A percentile compares a stretch with the other conserved stretches of the same genome.
These are phyloP conservation scores for Sesia bembeciformis DNA, from an alignment of 2,888 invertebrate genomes.

Conservation along the genomic window DNA sequence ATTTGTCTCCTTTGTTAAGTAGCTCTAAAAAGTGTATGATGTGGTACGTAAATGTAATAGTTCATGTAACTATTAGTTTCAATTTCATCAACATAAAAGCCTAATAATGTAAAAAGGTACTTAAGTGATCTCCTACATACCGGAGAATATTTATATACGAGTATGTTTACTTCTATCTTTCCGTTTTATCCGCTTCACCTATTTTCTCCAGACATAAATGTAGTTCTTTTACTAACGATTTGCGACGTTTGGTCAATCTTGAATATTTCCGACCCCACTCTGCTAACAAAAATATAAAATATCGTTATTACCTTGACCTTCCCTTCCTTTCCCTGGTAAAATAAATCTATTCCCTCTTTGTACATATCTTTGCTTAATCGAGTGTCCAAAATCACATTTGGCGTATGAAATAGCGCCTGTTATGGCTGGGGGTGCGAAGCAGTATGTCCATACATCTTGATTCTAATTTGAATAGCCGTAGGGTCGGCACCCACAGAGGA, in stretches of 20 bases:
- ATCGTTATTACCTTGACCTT: background rate
- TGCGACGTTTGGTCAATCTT: background rate
- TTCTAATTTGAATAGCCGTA: conserved; percentile 49
- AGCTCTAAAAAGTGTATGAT: no score
- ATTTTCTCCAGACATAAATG: background rate
- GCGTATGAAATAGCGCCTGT: conserved; percentile 26
- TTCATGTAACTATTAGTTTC: no score
- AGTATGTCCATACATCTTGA: conserved; percentile 22
- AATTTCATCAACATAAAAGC: no score
- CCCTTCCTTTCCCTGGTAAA: background rate
- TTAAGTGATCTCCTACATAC: no score
- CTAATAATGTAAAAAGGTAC: no score
- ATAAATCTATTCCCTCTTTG: background rate
- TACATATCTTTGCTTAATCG: conserved; percentile 27
- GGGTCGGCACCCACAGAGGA: conserved; percentile 15
- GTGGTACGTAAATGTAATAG: no score
- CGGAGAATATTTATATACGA: no score
- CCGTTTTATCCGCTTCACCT: background rate
- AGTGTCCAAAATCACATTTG: conserved; percentile 34
- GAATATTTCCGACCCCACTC: background rate
- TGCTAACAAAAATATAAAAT: background rate
- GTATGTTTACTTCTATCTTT: background rate
- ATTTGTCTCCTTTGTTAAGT: no score
- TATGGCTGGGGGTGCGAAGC: background rate
- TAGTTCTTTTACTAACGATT: background rate